Evolutionary conservation across 1,140 invertebrate genomes (phyloP), one percentile per base, ranked within the genome.

Genomic region (Anadara kagoshimensis): DNA sequence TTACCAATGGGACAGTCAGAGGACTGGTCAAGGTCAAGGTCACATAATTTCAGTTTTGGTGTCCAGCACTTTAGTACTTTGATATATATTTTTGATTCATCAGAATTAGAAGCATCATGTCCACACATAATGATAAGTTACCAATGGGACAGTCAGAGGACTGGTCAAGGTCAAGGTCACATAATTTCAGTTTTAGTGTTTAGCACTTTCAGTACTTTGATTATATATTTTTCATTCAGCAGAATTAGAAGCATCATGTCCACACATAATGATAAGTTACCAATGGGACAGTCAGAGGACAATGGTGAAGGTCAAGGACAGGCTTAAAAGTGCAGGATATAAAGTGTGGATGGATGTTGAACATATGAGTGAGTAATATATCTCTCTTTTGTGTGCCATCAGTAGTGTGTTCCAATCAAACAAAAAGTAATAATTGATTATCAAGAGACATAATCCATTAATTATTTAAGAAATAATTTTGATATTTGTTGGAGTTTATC

Each of bases 331-430:
- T 26, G 81, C 79, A 29, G 86, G 86, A 0, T 89, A 81, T 66
- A 89, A 87, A 79, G 87, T 88, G 5, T 89, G 88, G 88, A 86
- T 89, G 83, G 88, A 89, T 78, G 83, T 88, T 12, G 87, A 89
- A 76, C 83, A 88, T 49, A 89, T 89, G 85, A 85, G 86, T 89
- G 78, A 78, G 81, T 74, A 36, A 36, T 36, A 7, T 29, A 43
- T 12, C 11, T 51, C 12, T 22, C 47, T n/a, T n/a, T n/a, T n/a
- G n/a, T n/a, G n/a, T n/a, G n/a, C n/a, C n/a, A n/a, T n/a, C n/a
- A n/a, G n/a, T n/a, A n/a, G n/a, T n/a, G n/a, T n/a, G n/a, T n/a
- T n/a, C n/a, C n/a, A n/a, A n/a, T n/a, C n/a, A n/a, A n/a, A n/a
- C n/a, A n/a, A n/a, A n/a, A n/a, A n/a, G n/a, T n/a, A n/a, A n/a